These are phyloP conservation scores for Mesoclemmys tuberculata DNA, from an alignment of 2,113 vertebrate species.

Conservation along the genomic window DNA sequence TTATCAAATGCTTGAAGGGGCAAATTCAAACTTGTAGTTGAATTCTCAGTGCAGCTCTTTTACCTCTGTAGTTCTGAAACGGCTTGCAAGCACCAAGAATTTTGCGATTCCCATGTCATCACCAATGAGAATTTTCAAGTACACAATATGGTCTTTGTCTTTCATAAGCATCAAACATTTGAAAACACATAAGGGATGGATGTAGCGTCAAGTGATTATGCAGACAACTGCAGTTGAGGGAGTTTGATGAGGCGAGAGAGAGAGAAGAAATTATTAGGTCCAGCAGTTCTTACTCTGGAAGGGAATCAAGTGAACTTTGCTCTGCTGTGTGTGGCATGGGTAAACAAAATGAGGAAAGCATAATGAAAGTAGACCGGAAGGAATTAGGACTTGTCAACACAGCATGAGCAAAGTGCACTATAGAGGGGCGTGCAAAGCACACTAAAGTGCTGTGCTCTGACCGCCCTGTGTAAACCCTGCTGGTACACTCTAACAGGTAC, in stretches of 20 bases:
- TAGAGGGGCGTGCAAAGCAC: too few species aligned
- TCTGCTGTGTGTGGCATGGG: background rate
- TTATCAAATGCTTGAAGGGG: slow-evolving; percentile 46
- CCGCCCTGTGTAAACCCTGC: background rate
- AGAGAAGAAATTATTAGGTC: background rate
- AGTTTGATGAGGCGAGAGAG: background rate
- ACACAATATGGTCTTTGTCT: slow-evolving; percentile 17
- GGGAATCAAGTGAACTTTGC: background rate
- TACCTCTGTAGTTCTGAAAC: slow-evolving; percentile 31
- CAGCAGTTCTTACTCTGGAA: background rate
- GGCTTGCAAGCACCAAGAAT: slow-evolving; percentile 19
- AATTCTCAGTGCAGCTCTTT: slow-evolving; percentile 59
- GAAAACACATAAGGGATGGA: slow-evolving; percentile 59
- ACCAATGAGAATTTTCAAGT: slow-evolving; percentile 46
- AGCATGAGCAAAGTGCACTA: background rate
- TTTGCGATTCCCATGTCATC: slow-evolving; percentile 46
- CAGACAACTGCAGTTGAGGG: background rate
- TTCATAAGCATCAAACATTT: slow-evolving; percentile 51
- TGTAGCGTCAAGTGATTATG: background rate
- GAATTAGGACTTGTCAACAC: background rate
- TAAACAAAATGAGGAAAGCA: background rate
- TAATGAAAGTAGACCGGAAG: background rate
- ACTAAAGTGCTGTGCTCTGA: too few species aligned
- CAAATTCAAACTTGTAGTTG: slow-evolving; percentile 24
- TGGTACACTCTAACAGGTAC: background rate